Percentiles rank a stretch among this genome's conserved stretches.
These are phyloP conservation scores for Andrena chrysosceles DNA, from an alignment of 2,888 invertebrate species.

Conservation along the genomic window DNA sequence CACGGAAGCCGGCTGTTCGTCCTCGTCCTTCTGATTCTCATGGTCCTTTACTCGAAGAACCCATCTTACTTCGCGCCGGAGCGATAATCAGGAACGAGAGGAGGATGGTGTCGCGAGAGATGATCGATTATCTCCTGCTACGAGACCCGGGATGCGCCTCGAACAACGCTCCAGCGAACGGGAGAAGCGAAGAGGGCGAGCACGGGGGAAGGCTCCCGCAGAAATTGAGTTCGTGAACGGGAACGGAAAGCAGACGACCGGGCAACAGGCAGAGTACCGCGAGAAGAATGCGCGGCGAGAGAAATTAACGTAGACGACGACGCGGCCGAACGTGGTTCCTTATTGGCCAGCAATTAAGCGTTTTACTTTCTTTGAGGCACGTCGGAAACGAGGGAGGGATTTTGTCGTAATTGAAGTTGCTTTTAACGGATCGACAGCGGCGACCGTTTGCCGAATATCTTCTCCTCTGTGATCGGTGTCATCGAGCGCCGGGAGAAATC, in stretches of 20 bases:
- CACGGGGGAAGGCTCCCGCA: constrained; percentile 17
- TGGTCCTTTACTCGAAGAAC: constrained; percentile 71
- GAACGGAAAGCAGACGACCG: constrained; percentile 5
- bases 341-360: constrained; percentile 29
- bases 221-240: constrained; percentile 28
- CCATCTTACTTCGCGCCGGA: constrained; percentile 71
- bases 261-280: constrained; percentile 5
- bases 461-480: constrained; percentile 13
- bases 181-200: not conserved
- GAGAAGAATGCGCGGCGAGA: constrained; percentile 16
- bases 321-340: constrained; percentile 23
- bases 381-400: not conserved
- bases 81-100: constrained; percentile 76
- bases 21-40: constrained; percentile 77
- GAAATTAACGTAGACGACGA: not conserved
- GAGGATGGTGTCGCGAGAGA: constrained; percentile 60
- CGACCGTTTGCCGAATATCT: constrained; percentile 23
- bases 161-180: constrained; percentile 32
- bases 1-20: constrained; percentile 80
- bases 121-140: constrained; percentile 70
- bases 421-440: constrained; percentile 2
- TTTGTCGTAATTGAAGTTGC: not conserved
- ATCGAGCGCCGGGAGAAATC: constrained; percentile 5
- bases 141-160: constrained; percentile 61
- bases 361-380: constrained; percentile 15